Evolutionary conservation across 2,888 invertebrate species (phyloP).

Genomic region (Apamea crenata): DNA sequence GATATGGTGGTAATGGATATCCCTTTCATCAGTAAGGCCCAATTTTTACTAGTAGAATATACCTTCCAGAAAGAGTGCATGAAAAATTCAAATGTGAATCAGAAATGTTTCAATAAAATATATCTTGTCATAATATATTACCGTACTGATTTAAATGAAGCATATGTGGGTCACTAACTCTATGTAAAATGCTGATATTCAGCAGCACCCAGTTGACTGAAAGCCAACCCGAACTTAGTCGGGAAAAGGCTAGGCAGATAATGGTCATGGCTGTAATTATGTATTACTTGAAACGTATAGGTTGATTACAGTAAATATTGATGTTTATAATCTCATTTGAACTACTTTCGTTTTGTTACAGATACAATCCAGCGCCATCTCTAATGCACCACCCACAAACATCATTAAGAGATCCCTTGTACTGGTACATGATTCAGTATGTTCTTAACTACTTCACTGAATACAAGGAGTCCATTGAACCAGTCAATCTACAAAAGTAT

Average conservation of each 20-base stretch:
- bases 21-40: slow-evolving; percentile 76
- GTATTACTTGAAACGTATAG: background rate
- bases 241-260: background rate
- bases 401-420: slow-evolving; percentile 82
- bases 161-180: background rate
- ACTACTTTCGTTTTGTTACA: slow-evolving; percentile 67
- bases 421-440: slow-evolving; percentile 81
- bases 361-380: slow-evolving; percentile 85
- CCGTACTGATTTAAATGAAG: background rate
- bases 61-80: background rate
- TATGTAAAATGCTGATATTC: background rate
- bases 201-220: background rate
- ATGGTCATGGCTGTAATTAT: background rate
- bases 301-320: background rate
- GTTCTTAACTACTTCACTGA: slow-evolving; percentile 80
- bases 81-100: background rate
- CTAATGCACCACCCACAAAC: slow-evolving; percentile 85
- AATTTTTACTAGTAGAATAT: background rate
- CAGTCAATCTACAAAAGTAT: slow-evolving; percentile 76
- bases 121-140: background rate
- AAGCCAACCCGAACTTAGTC: background rate
- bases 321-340: background rate
- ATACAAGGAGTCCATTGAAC: slow-evolving; percentile 76
- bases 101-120: background rate
- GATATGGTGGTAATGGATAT: slow-evolving; percentile 79